Conservation (phyloP, 2,797 vertebrate species). For the Sandelia bainsii region DNA sequence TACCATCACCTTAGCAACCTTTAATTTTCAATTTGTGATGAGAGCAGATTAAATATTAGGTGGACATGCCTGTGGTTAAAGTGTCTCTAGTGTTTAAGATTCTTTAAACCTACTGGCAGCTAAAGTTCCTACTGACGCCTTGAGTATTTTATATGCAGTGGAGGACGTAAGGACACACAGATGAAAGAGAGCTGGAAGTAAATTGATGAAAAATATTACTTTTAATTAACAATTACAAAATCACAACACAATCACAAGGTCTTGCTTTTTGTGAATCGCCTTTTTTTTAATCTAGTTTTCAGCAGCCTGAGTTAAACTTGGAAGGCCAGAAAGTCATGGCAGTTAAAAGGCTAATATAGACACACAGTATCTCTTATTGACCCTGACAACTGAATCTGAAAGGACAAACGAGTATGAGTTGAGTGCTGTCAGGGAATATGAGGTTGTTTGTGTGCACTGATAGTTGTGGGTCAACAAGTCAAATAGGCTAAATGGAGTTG, state of each 20-base stretch:
- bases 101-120: not conserved
- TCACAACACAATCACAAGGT: not conserved
- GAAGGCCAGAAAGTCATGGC: not conserved
- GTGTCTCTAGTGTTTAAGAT: not conserved
- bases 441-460: conserved; percentile 2
- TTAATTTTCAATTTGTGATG: too few relatives aligned
- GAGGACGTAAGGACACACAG: not conserved
- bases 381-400: conserved; percentile 26
- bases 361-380: not conserved
- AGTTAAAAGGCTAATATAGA: conserved; percentile 2
- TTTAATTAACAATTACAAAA: not conserved
- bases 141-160: not conserved
- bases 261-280: not conserved
- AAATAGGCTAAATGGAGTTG: not conserved
- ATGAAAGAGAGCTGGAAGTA: not conserved
- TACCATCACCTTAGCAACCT: too few relatives aligned
- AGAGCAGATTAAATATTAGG: not conserved
- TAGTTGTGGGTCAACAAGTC: not conserved
- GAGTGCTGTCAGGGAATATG: not conserved
- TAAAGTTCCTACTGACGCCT: not conserved
- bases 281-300: not conserved
- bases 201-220: not conserved
- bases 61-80: not conserved
- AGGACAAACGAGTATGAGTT: not conserved
- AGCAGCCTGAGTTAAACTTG: too few relatives aligned